These are phyloP conservation scores for Drosophila funebris DNA, from an alignment of 1,140 invertebrate species.

Conservation along the genomic window DNA sequence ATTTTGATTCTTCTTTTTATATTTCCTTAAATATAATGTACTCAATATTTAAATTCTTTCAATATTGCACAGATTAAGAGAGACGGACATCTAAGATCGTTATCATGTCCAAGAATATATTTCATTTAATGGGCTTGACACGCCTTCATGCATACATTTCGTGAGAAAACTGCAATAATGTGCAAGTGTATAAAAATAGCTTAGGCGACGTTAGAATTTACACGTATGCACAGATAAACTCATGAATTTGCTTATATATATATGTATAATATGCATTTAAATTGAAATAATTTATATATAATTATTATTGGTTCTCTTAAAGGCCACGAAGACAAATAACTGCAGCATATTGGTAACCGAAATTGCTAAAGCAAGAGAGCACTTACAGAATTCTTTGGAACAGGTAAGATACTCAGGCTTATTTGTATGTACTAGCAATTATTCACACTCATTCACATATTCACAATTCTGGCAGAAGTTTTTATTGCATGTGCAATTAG, in stretches of 20 bases:
- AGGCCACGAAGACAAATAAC: slow-evolving; percentile 57
- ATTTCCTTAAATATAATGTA: too few species aligned
- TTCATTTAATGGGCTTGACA: too few species aligned
- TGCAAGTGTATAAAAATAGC: background rate
- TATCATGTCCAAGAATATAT: too few species aligned
- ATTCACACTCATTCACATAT: too few species aligned
- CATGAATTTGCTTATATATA: background rate
- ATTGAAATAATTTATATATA: slow-evolving; percentile 1
- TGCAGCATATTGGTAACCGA: slow-evolving; percentile 86
- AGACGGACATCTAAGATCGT: too few species aligned
- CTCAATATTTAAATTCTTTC: too few species aligned
- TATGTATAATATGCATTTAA: background rate
- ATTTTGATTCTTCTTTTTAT: too few species aligned
- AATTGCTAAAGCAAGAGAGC: slow-evolving; percentile 88
- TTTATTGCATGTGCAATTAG: background rate
- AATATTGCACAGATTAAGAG: too few species aligned
- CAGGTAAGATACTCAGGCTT: slow-evolving; percentile 84
- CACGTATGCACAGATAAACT: background rate
- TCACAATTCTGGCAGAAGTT: too few species aligned
- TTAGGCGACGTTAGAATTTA: background rate
- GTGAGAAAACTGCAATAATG: too few species aligned
- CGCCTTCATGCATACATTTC: too few species aligned
- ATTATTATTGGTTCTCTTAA: slow-evolving; percentile 44
- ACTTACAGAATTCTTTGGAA: slow-evolving; percentile 88
- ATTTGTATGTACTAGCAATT: background rate